A percentile compares a stretch with the other conserved stretches of the same genome.
phyloP scores from a whole-genome alignment of 2,888 invertebrate species.

The Amaurobius ferox region DNA sequence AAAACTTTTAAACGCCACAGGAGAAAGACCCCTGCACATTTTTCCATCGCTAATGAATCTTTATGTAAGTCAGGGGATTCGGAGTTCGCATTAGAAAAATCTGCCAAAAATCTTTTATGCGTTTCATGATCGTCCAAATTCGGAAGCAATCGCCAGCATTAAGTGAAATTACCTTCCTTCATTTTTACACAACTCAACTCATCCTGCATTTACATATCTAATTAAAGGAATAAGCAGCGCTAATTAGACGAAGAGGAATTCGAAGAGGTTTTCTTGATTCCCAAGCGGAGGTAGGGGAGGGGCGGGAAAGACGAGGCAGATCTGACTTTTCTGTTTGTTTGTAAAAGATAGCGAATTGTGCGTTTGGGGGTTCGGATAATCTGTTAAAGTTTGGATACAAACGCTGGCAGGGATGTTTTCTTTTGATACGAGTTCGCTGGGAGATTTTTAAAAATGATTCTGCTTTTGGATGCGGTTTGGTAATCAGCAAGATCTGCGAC shows the following conservation, averaged over 20 bases:
- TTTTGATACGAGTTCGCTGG: constrained; percentile 13
- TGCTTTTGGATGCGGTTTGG: constrained; percentile 18
- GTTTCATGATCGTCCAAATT: constrained; percentile 55
- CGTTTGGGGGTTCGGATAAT: constrained; percentile 68
- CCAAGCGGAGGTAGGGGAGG: constrained; percentile 27
- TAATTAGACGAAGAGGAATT: constrained; percentile 58
- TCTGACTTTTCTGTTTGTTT: constrained; percentile 63
- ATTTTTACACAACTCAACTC: constrained; percentile 20
- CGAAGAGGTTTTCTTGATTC: constrained; percentile 58
- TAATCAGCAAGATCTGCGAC: constrained; percentile 55
- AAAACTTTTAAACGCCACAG: constrained; percentile 59
- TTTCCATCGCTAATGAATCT: constrained; percentile 61
- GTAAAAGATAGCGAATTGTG: constrained; percentile 65
- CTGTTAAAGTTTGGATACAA: constrained; percentile 68
- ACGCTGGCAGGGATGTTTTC: constrained; percentile 26
- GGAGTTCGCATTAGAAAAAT: constrained; percentile 47
- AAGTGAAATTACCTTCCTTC: constrained; percentile 13
- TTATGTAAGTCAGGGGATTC: constrained; percentile 47
- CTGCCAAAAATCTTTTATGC: constrained; percentile 59
- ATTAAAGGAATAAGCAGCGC: constrained; percentile 67
- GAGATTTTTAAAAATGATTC: constrained; percentile 12
- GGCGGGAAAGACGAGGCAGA: constrained; percentile 13
- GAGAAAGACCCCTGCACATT: constrained; percentile 18
- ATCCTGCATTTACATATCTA: constrained; percentile 68
- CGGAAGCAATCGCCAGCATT: constrained; percentile 60